Conservation (phyloP, 2,797 vertebrate genomes). For the Rhodeus uyekii region DNA sequence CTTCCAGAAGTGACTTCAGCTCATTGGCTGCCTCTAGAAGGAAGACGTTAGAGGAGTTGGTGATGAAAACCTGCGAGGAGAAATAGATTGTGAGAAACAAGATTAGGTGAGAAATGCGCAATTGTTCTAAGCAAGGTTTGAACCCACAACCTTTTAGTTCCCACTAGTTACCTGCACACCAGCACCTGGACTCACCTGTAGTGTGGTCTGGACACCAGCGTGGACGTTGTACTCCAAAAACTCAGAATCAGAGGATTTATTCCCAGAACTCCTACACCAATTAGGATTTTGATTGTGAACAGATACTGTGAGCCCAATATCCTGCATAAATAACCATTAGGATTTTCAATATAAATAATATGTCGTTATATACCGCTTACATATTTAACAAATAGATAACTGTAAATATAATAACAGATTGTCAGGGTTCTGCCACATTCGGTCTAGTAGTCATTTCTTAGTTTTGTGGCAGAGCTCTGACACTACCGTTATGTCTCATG, state of each 20-base stretch:
- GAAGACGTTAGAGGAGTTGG: conserved; percentile 95
- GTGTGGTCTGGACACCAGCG: conserved; percentile 90
- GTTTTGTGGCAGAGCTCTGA: too few species aligned
- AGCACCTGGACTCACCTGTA: conserved; percentile 81
- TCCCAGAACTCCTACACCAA: conserved; percentile 77
- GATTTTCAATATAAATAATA: neutral
- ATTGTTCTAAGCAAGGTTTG: neutral
- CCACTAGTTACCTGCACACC: neutral
- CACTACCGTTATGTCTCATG: too few species aligned
- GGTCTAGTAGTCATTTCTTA: too few species aligned
- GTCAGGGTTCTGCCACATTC: too few species aligned
- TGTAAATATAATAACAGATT: neutral
- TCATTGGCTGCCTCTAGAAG: conserved; percentile 96
- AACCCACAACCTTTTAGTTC: neutral
- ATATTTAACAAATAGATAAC: neutral
- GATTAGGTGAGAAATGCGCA: neutral
- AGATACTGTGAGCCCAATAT: conserved; percentile 68
- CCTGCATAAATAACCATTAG: conserved; percentile 63
- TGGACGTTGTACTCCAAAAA: conserved; percentile 84
- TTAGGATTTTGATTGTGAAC: conserved; percentile 73
- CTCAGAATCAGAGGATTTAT: conserved; percentile 80
- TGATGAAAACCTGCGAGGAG: conserved; percentile 88
- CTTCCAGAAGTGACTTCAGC: conserved; percentile 91
- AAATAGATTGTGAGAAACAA: neutral
- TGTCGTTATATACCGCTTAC: neutral